Evolutionary conservation across 23 tunicate species (phyloP), one percentile per base, ranked within the genome.

Genomic region (Aplidium turbinatum): DNA sequence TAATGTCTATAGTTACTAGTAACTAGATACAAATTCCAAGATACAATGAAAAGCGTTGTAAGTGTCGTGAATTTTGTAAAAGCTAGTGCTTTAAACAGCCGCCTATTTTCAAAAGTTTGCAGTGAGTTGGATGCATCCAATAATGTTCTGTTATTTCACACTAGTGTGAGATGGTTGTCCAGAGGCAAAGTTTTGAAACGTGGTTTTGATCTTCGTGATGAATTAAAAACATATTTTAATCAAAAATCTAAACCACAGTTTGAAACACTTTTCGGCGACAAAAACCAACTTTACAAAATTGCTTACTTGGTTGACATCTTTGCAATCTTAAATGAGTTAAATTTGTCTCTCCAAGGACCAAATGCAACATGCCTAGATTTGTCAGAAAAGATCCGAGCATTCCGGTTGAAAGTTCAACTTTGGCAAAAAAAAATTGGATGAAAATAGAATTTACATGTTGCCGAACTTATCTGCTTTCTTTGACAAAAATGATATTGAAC

Each of bases 351-450:
- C 62, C 68, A 38, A 68, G 54, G 77, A 71, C 63, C 77, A 71
- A 71, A 71, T 71, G 64, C 77, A 71, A 71, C 77, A 71, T 71
- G 77, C 77, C 77, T 50, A 48, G 64, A 71, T 71, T 71, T 71
- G 63, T 71, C 77, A 71, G 36, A 71, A 71, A 71, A 71, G 77
- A 18, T 71, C 77, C 63, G 63, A 50, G n/a, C 27, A 26, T 24
- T 62, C 38, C 38, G 30, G 68, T 62, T 62, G 68, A 62, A 62
- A 62, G 38, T 62, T 62, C 68, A 62, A 30, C 68, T 62, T 23
- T 62, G 68, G 68, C 68, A 62, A 62, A 62, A 62, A n/a, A 62
- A 62, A 62, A 62, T 62, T 62, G 68, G 68, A 62, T 62, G 38
- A 62, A 62, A 62, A 62, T 29, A 62, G 38, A 62, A 62, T 62